Evolutionary conservation across 2,113 vertebrate species (phyloP).

Genomic region (Indicator maculatus): DNA sequence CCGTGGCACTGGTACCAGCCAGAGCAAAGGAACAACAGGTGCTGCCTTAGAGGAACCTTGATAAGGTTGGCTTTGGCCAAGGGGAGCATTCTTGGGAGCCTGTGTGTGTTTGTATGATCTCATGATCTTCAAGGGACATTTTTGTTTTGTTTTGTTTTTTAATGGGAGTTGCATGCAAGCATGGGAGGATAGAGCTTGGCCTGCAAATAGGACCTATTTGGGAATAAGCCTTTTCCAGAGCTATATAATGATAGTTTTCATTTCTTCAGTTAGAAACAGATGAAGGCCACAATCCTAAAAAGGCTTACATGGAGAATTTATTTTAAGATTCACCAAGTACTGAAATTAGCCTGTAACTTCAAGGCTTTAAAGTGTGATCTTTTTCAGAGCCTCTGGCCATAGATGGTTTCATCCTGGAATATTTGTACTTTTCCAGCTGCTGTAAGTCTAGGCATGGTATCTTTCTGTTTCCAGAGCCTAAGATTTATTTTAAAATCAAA

Average conservation of each 20-base stretch:
- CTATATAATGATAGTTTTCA: conserved; percentile 37
- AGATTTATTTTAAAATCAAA: neutral
- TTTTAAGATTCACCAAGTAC: conserved; percentile 44
- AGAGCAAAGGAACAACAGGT: neutral
- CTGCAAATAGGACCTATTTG: conserved; percentile 32
- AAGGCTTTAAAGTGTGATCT: neutral
- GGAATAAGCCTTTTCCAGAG: conserved; percentile 38
- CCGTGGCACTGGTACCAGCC: accelerated
- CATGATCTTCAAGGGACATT: neutral
- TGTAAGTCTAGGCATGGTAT: neutral
- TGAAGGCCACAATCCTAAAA: conserved; percentile 8
- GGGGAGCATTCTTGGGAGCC: neutral
- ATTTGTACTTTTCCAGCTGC: neutral
- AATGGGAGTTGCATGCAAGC: neutral
- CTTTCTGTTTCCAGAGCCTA: neutral
- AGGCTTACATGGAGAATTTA: neutral
- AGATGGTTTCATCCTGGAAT: neutral
- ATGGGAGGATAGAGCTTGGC: conserved; percentile 19
- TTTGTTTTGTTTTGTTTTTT: neutral
- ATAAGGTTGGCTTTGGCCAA: neutral
- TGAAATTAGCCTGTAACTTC: conserved; percentile 37
- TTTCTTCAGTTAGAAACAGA: conserved; percentile 49
- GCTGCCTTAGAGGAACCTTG: neutral
- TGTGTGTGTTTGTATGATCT: neutral
- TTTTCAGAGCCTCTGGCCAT: neutral